Base-by-base conservation (phyloP, 2,888 invertebrate species). In the Campopleginae sp. region DNA sequence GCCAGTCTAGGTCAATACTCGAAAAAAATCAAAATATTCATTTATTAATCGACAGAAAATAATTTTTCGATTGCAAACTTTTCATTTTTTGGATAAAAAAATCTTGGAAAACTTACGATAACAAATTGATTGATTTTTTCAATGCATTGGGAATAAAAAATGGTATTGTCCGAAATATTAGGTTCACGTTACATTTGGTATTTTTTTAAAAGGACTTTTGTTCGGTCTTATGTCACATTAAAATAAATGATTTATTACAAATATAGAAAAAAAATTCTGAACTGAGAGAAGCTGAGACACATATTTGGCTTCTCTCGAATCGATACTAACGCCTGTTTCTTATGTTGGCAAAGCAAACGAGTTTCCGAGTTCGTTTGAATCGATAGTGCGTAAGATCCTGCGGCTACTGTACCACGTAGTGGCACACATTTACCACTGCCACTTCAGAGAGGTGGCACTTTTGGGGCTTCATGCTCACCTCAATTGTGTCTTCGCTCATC, bases 351-450 rank as follows among this genome's bases (percentile, higher is more conserved):
- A 94, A 98, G 98, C 97, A 92, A 97, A 98, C 95, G 97, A 97
- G 95, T 99, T 99, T 95, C 99, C 99, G 88, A 96, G 96, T 93
- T 97, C 97, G 93, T 99, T 99, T 95, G 98, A 98, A 95, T 96
- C 97, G 93, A 97, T 98, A 94, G 98, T 98, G 94, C 97, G 98
- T 94, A 98, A 98, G 95, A 98, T 99, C 94, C 96, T 98, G 95
- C 97, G 98, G 94, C 96, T 98, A 95, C 96, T 98, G 95, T 98
- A 98, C 96, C 99, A 99, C 95, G 98, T 99, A 94, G 96, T 99
- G 95, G 98, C 98, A 94, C 99, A 99, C 95, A 96, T 99, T 94
- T 99, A 99, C 95, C 98, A 98, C 94, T 97, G 98, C 95, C 99
- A 99, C 96, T 99, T 98, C 96, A 96, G 98, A 94, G 98, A 98